Evolutionary conservation across 2,797 vertebrate species (phyloP).

Genomic region (Cephalopachus bancanus): DNA sequence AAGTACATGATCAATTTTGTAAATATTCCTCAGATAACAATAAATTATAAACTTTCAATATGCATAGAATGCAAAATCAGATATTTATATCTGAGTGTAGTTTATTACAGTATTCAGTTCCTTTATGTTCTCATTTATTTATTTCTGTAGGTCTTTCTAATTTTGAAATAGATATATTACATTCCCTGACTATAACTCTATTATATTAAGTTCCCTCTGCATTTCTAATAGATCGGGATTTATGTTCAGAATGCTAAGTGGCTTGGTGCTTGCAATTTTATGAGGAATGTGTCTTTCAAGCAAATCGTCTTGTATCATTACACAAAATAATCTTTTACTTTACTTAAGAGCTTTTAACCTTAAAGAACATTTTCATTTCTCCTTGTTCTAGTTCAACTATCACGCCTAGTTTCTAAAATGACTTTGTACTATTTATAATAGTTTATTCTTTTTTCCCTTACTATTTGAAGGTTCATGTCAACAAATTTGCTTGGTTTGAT

Average conservation of each 20-base stretch:
- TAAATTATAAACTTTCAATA: slow-evolving; percentile 4
- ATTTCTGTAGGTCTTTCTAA: slow-evolving; percentile 45
- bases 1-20: slow-evolving; percentile 35
- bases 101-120: slow-evolving; percentile 18
- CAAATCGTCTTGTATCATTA: slow-evolving; percentile 27
- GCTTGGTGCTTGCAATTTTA: slow-evolving; percentile 25
- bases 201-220: not conserved
- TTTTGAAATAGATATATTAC: slow-evolving; percentile 47
- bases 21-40: slow-evolving; percentile 35
- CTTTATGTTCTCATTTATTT: slow-evolving; percentile 57
- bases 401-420: not conserved
- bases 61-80: slow-evolving; percentile 35
- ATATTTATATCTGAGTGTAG: slow-evolving; percentile 16
- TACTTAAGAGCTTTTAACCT: slow-evolving; percentile 12
- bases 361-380: not conserved
- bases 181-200: not conserved
- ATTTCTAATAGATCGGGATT: not conserved
- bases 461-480: not conserved
- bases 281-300: slow-evolving; percentile 21
- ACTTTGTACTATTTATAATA: not conserved
- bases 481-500: not conserved
- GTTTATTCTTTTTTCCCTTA: not conserved
- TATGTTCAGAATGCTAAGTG: slow-evolving; percentile 40
- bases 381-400: not conserved
- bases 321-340: not conserved